A percentile compares a stretch with the other conserved stretches of the same genome.
Evolutionary conservation across 2,888 invertebrate genomes (phyloP).

Genomic region (Strigamia transsilvanica): DNA sequence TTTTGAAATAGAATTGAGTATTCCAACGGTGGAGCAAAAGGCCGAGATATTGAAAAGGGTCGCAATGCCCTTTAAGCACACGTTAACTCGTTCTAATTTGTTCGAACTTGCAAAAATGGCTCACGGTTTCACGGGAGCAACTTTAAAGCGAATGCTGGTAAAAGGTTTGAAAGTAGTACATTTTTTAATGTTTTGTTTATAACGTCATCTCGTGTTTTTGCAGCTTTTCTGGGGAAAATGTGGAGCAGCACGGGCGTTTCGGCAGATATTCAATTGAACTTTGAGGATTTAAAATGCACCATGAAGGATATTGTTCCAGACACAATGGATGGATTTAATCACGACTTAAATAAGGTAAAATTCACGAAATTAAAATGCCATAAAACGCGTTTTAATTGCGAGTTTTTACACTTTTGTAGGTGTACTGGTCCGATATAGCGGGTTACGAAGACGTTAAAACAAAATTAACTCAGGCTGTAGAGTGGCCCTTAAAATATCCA

Average conservation of each 20-base stretch:
- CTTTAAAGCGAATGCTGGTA: background rate
- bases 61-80: background rate
- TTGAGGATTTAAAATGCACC: background rate
- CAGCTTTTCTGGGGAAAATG: background rate
- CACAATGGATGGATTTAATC: background rate
- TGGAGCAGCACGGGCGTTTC: background rate
- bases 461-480: background rate
- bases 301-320: constrained; percentile 2
- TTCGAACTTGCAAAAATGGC: background rate
- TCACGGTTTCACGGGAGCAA: background rate
- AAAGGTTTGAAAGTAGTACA: background rate
- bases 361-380: background rate
- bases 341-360: background rate
- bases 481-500: background rate
- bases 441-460: background rate
- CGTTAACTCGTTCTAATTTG: background rate
- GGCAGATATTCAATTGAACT: background rate
- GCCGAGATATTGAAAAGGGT: background rate
- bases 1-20: background rate
- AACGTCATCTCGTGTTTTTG: background rate
- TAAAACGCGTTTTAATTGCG: background rate
- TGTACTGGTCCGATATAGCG: background rate
- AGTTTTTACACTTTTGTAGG: background rate
- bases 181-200: background rate
- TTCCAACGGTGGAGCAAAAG: background rate